Evolutionary conservation across 2,113 vertebrate genomes (phyloP).

Genomic region (Hoplias malabaricus): DNA sequence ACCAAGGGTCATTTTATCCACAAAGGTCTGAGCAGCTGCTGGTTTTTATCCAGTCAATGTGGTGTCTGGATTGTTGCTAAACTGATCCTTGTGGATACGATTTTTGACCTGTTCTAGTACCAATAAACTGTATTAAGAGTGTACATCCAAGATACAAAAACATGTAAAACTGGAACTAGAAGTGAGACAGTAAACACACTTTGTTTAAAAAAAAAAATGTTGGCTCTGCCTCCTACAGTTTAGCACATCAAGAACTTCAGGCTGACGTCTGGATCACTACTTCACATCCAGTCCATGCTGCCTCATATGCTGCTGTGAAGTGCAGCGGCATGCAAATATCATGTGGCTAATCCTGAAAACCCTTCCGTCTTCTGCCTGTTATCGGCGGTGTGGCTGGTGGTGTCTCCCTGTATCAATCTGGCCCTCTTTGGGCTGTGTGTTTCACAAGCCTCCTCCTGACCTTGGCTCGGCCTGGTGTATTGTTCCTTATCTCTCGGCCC

Average conservation of each 20-base stretch:
- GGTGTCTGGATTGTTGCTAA: too few relatives aligned
- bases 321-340: constrained; percentile 29
- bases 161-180: too few relatives aligned
- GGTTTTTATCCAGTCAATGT: too few relatives aligned
- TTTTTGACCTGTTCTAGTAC: too few relatives aligned
- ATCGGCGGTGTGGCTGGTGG: constrained; percentile 43
- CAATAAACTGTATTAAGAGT: background rate
- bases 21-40: too few relatives aligned
- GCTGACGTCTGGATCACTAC: background rate
- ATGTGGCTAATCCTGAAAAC: constrained; percentile 43
- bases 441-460: constrained; percentile 74
- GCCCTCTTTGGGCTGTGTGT: constrained; percentile 51
- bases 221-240: background rate
- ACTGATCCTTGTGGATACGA: too few relatives aligned
- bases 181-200: too few relatives aligned
- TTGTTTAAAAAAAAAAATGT: too few relatives aligned
- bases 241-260: constrained; percentile 19
- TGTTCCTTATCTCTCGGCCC: constrained; percentile 70
- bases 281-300: constrained; percentile 1
- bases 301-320: constrained; percentile 37
- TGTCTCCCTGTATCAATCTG: constrained; percentile 34
- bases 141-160: background rate
- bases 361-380: constrained; percentile 36
- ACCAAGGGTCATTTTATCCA: too few relatives aligned
- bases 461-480: constrained; percentile 73